These are phyloP conservation scores for Drosophila mettleri DNA, from an alignment of 2,888 invertebrate genomes.

Conservation along the genomic window DNA sequence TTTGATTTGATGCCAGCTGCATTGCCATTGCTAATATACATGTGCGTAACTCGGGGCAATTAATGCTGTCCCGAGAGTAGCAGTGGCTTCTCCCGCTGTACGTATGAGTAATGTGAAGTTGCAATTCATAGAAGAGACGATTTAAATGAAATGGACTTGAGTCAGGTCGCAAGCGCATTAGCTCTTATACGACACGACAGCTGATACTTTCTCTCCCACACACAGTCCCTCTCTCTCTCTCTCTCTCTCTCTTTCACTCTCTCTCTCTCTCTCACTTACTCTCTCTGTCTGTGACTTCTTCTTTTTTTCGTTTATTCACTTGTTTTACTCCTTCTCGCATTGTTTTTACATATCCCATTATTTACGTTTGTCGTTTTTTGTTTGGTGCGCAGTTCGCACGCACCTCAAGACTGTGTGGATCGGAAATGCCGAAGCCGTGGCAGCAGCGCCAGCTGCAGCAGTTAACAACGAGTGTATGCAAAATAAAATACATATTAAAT, in stretches of 20 bases:
- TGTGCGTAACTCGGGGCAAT: neutral
- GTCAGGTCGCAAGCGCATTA: neutral
- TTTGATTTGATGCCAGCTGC: neutral
- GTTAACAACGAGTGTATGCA: neutral
- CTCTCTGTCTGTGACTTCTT: neutral
- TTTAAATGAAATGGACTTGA: neutral
- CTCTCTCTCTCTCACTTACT: neutral
- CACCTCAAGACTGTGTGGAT: conserved; percentile 39
- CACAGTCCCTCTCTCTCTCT: too few species aligned
- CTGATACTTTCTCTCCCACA: too few species aligned
- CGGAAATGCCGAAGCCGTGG: conserved; percentile 60
- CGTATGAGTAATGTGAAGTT: conserved; percentile 29
- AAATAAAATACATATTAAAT: neutral
- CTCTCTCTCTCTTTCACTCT: neutral
- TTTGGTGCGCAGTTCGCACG: conserved; percentile 26
- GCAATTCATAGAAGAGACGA: conserved; percentile 15
- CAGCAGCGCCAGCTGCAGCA: neutral
- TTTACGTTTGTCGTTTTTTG: conserved; percentile 22
- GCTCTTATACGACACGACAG: conserved; percentile 16
- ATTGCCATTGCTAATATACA: neutral
- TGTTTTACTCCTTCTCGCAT: neutral
- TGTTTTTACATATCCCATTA: conserved; percentile 7
- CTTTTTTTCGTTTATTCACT: neutral
- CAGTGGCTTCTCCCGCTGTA: neutral
- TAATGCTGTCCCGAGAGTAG: neutral